Conservation (phyloP, 2,113 vertebrate genomes). For the Triplophysa tibetana region DNA sequence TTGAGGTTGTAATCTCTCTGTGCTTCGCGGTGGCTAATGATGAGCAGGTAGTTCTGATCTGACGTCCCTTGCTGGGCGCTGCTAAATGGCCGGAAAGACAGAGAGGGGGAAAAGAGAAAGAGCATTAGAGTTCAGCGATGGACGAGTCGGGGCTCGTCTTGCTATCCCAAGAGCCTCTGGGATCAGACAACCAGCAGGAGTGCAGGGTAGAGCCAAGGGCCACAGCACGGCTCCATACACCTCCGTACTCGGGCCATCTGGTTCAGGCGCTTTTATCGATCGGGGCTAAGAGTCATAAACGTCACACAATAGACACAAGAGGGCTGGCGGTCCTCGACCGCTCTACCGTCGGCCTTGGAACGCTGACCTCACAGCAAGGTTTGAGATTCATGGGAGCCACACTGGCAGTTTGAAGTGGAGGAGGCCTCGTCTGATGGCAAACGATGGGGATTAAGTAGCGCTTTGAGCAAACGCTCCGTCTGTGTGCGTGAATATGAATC, state of each 20-base stretch:
- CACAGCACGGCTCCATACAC: slow-evolving; percentile 5
- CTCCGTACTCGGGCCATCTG: slow-evolving; percentile 40
- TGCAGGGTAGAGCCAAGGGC: slow-evolving; percentile 68
- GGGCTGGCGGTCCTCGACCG: background rate
- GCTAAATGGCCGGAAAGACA: slow-evolving; percentile 48
- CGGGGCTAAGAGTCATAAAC: slow-evolving; percentile 34
- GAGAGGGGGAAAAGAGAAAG: slow-evolving; percentile 17
- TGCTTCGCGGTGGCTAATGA: slow-evolving; percentile 95
- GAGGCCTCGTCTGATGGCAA: slow-evolving; percentile 69
- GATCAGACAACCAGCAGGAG: slow-evolving; percentile 59
- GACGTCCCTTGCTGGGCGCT: slow-evolving; percentile 94
- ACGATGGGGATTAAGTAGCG: slow-evolving; percentile 76
- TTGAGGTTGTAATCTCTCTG: slow-evolving; percentile 99
- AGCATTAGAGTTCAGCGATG: slow-evolving; percentile 76
- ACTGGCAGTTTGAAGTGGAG: slow-evolving; percentile 33
- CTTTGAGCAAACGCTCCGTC: slow-evolving; percentile 73
- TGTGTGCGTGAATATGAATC: slow-evolving; percentile 77
- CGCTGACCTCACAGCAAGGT: slow-evolving; percentile 13
- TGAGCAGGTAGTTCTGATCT: slow-evolving; percentile 98
- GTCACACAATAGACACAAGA: slow-evolving; percentile 27
- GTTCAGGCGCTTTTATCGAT: slow-evolving; percentile 24
- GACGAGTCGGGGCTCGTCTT: slow-evolving; percentile 87
- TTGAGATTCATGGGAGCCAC: slow-evolving; percentile 42
- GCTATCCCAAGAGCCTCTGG: slow-evolving; percentile 64
- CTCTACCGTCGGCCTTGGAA: background rate